Conservation (phyloP, 2,797 vertebrate species). For the Labeo calbasu region DNA sequence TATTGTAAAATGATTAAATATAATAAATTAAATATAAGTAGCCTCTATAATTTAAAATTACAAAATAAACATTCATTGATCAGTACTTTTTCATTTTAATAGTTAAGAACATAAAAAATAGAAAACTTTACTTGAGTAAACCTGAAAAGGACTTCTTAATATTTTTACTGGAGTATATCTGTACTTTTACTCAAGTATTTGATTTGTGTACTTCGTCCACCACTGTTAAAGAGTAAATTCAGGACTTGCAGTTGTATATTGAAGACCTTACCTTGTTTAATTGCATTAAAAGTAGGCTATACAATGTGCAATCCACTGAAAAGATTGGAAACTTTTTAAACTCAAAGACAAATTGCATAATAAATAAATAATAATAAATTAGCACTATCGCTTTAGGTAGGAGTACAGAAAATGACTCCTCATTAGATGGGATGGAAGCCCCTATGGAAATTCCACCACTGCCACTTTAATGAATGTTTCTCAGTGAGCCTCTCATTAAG, state of each 20-base stretch:
- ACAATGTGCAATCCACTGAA: background rate
- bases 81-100: too few species aligned
- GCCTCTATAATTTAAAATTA: too few species aligned
- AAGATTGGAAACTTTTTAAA: background rate
- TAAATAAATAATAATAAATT: background rate
- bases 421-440: constrained; percentile 17
- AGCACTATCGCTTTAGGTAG: constrained; percentile 2
- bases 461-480: constrained; percentile 16
- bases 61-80: too few species aligned
- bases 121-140: too few species aligned
- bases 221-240: background rate
- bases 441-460: background rate
- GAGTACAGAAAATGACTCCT: constrained; percentile 39
- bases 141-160: too few species aligned
- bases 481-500: constrained; percentile 38
- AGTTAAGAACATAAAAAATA: too few species aligned
- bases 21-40: too few species aligned
- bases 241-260: background rate
- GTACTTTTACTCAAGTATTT: too few species aligned
- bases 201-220: too few species aligned
- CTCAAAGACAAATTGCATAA: background rate
- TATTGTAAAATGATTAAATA: too few species aligned
- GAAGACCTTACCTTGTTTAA: background rate
- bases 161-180: too few species aligned
- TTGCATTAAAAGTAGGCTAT: background rate